Evolutionary conservation across 1,140 invertebrate species (phyloP).

Genomic region (Zaprionus africanus): DNA sequence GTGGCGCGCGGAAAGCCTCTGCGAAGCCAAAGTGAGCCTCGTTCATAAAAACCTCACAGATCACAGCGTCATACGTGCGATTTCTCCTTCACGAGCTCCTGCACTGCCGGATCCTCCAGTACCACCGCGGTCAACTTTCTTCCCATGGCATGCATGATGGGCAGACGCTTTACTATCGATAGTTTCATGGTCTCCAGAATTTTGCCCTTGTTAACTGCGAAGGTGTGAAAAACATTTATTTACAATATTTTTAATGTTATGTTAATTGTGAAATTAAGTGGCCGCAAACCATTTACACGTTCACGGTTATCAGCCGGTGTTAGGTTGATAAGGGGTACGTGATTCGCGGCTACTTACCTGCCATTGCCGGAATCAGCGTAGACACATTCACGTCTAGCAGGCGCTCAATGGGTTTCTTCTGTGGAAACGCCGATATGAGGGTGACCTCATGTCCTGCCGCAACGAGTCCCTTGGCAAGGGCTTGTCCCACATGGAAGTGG

Average conservation of each 20-base stretch:
- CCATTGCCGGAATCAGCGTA: constrained; percentile 41
- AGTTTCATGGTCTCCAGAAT: constrained; percentile 34
- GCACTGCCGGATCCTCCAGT: constrained; percentile 52
- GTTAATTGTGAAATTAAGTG: not conserved
- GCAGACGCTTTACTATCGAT: constrained; percentile 24
- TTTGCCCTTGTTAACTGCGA: constrained; percentile 28
- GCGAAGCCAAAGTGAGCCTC: constrained; percentile 74
- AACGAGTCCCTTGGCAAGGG: constrained; percentile 85
- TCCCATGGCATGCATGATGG: constrained; percentile 45
- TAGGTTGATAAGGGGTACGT: constrained; percentile 53
- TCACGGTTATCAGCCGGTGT: constrained; percentile 17
- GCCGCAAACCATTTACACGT: not conserved
- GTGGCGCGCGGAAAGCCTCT: constrained; percentile 67
- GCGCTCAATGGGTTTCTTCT: constrained; percentile 84
- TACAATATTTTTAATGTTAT: not conserved
- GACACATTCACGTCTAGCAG: constrained; percentile 81
- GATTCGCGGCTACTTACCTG: constrained; percentile 42
- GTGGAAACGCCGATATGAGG: constrained; percentile 85
- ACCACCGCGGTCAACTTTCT: constrained; percentile 44
- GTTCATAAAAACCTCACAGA: constrained; percentile 71
- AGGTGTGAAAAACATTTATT: not conserved
- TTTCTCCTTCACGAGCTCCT: constrained; percentile 58
- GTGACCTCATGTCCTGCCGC: constrained; percentile 86
- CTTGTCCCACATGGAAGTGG: constrained; percentile 86
- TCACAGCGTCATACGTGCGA: constrained; percentile 71